phyloP scores from a whole-genome alignment of 2,888 invertebrate genomes.

The Tromatobia lineatoria region DNA sequence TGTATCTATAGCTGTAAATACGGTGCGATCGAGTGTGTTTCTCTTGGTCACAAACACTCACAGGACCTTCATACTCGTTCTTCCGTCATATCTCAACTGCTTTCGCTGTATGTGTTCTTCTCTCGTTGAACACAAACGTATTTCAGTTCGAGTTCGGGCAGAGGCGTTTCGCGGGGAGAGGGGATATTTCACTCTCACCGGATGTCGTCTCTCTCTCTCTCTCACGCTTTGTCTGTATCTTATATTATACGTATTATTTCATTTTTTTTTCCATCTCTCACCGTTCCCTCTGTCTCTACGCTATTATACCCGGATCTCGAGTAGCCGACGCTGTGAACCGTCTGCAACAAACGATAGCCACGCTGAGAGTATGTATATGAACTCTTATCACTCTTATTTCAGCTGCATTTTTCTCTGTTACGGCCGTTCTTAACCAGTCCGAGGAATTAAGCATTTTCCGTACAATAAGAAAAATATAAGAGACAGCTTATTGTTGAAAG shows the following conservation, averaged over 20 bases:
- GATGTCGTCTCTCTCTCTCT: conserved; percentile 44
- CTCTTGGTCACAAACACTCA: background rate
- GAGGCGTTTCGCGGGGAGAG: conserved; percentile 1
- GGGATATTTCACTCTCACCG: conserved; percentile 61
- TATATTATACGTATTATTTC: conserved; percentile 27
- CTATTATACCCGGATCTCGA: conserved; percentile 30
- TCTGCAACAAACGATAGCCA: conserved; percentile 24
- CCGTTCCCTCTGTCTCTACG: background rate
- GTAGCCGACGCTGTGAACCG: background rate
- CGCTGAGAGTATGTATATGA: background rate
- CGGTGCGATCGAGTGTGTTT: conserved; percentile 15
- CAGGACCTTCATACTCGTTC: background rate
- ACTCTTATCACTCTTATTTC: conserved; percentile 6
- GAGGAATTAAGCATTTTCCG: background rate
- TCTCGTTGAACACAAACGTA: conserved; percentile 6
- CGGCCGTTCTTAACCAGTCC: background rate
- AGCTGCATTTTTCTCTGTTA: conserved; percentile 4
- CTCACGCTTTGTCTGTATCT: conserved; percentile 38
- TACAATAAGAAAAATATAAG: background rate
- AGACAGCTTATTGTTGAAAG: too few relatives aligned
- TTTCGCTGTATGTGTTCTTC: conserved; percentile 11
- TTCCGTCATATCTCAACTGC: conserved; percentile 1
- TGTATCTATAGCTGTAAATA: conserved; percentile 23
- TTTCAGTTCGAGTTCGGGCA: conserved; percentile 12
- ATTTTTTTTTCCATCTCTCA: conserved; percentile 21